phyloP scores from a whole-genome alignment of 1,140 invertebrate species.

The Neocloeon triangulifer region DNA sequence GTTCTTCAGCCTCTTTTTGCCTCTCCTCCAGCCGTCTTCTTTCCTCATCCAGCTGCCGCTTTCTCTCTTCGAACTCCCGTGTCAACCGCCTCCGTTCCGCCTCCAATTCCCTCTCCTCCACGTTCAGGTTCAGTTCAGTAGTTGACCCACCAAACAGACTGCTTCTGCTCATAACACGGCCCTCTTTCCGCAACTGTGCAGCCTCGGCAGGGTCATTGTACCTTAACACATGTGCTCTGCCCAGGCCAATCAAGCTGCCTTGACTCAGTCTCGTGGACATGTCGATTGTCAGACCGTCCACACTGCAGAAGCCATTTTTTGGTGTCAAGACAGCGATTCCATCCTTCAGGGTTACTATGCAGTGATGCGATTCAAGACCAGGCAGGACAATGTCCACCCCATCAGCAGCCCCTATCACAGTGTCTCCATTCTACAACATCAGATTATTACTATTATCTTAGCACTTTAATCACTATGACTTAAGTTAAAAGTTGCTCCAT shows the following conservation, averaged over 20 bases:
- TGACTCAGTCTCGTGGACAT: slow-evolving; percentile 51
- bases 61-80: slow-evolving; percentile 29
- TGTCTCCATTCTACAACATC: slow-evolving; percentile 25
- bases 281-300: slow-evolving; percentile 56
- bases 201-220: slow-evolving; percentile 84
- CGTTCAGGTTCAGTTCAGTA: slow-evolving; percentile 53
- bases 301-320: slow-evolving; percentile 48
- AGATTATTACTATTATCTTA: too few species aligned
- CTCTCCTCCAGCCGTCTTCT: slow-evolving; percentile 24
- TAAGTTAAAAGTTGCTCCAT: too few species aligned
- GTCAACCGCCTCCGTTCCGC: slow-evolving; percentile 29
- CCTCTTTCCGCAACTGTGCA: slow-evolving; percentile 53
- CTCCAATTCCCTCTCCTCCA: too few species aligned
- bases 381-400: slow-evolving; percentile 52
- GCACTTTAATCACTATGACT: too few species aligned
- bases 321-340: slow-evolving; percentile 59
- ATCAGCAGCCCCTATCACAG: too few species aligned
- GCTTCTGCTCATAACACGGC: slow-evolving; percentile 33
- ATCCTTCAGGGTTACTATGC: slow-evolving; percentile 44
- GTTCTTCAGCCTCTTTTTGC: slow-evolving; percentile 21
- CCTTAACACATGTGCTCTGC: slow-evolving; percentile 76
- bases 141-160: slow-evolving; percentile 69
- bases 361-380: slow-evolving; percentile 66
- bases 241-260: slow-evolving; percentile 64
- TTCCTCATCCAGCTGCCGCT: slow-evolving; percentile 23